phyloP scores from a whole-genome alignment of 2,888 invertebrate genomes.

The Nebria salina region DNA sequence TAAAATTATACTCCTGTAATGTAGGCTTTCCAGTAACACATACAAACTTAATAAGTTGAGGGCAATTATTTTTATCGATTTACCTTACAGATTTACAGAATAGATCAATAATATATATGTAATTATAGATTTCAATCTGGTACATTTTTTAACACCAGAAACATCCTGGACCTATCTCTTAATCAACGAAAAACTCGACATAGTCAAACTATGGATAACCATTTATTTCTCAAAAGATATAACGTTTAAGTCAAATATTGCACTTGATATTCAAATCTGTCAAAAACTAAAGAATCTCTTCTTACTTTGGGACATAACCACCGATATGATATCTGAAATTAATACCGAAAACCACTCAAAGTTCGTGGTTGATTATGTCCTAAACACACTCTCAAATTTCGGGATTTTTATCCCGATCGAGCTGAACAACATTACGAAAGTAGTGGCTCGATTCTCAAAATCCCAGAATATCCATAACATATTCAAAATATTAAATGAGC shows the following conservation, averaged over 20 bases:
- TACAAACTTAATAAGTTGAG: too few relatives aligned
- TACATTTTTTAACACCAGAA: constrained; percentile 65
- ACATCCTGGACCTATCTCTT: constrained; percentile 72
- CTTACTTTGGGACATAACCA: constrained; percentile 66
- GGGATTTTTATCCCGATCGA: constrained; percentile 74
- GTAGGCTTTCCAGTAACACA: too few relatives aligned
- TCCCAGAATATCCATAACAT: constrained; percentile 67
- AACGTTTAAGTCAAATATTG: constrained; percentile 60
- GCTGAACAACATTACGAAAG: constrained; percentile 65
- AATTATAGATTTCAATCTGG: constrained; percentile 66
- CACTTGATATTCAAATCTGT: constrained; percentile 58
- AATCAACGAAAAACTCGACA: constrained; percentile 68
- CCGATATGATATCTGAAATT: constrained; percentile 69
- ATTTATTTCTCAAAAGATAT: constrained; percentile 63
- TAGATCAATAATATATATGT: not conserved
- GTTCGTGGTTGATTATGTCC: constrained; percentile 67
- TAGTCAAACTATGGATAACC: constrained; percentile 71
- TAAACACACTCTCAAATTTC: constrained; percentile 70
- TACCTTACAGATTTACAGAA: too few relatives aligned
- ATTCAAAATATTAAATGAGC: constrained; percentile 64
- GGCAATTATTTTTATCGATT: too few relatives aligned
- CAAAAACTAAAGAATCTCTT: constrained; percentile 66
- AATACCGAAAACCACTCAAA: constrained; percentile 63
- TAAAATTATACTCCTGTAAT: too few relatives aligned
- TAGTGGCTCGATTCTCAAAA: constrained; percentile 70